phyloP scores from a whole-genome alignment of 2,113 vertebrate genomes.

The Thalassoma bifasciatum region DNA sequence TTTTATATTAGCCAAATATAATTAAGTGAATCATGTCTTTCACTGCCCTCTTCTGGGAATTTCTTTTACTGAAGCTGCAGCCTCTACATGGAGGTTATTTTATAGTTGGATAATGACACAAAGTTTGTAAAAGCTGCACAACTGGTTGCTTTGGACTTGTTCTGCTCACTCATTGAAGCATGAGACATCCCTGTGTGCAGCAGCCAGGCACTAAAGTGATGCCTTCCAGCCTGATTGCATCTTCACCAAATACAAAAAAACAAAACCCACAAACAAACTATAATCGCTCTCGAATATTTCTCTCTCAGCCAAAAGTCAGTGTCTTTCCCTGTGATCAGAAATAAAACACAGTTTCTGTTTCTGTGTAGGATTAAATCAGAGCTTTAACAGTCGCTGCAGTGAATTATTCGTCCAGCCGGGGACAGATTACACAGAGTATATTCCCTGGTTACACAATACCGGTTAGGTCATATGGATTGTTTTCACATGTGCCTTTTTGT shows the following conservation, averaged over 20 bases:
- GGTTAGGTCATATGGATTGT: slow-evolving; percentile 11
- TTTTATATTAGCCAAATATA: neutral
- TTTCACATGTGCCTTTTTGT: slow-evolving; percentile 10
- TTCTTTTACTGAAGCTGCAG: slow-evolving; percentile 1
- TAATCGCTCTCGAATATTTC: slow-evolving; percentile 1
- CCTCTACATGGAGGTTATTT: neutral
- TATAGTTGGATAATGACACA: neutral
- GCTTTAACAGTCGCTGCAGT: neutral
- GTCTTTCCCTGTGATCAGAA: rapidly evolving
- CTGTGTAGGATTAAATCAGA: slow-evolving; percentile 4
- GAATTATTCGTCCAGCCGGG: neutral
- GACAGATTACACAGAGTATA: slow-evolving; percentile 23
- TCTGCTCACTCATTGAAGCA: neutral
- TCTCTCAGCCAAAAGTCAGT: neutral
- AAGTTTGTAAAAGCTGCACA: neutral
- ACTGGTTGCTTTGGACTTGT: neutral
- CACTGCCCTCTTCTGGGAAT: slow-evolving; percentile 62
- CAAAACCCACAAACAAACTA: too few species aligned
- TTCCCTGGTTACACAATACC: slow-evolving; percentile 17
- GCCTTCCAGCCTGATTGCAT: neutral
- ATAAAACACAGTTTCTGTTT: neutral
- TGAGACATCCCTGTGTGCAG: neutral
- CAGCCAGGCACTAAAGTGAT: slow-evolving; percentile 2
- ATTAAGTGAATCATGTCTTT: slow-evolving; percentile 1
- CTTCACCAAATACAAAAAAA: neutral